A percentile compares a stretch with the other conserved stretches of the same genome.
Evolutionary conservation across 2,797 vertebrate genomes (phyloP).

Genomic region (Acrocephalus scirpaceus): DNA sequence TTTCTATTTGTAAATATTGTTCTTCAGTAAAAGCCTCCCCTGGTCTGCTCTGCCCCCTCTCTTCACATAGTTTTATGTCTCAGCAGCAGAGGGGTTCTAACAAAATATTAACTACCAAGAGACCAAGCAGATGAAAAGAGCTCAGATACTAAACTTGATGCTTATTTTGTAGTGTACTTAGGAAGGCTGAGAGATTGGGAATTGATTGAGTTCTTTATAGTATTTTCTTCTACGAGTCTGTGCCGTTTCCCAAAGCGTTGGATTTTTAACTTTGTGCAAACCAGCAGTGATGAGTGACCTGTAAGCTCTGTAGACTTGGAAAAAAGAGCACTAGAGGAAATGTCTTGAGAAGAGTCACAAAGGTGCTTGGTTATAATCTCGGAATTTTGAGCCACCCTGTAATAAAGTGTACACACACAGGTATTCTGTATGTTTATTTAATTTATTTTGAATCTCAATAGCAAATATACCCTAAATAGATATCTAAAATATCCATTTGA

Average conservation of each 20-base stretch:
- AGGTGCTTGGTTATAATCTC: background rate
- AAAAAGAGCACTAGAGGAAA: background rate
- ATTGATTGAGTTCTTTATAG: background rate
- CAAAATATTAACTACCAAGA: background rate
- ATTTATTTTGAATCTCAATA: conserved; percentile 60
- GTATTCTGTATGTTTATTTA: conserved; percentile 53
- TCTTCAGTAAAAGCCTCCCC: background rate
- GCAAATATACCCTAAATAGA: conserved; percentile 70
- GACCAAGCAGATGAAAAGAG: background rate
- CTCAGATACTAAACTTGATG: background rate
- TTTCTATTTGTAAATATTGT: background rate
- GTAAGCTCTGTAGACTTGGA: background rate
- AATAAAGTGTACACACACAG: background rate
- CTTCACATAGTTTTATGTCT: background rate
- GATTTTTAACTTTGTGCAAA: background rate
- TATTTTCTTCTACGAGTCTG: background rate
- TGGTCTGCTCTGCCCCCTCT: background rate
- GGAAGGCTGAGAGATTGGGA: background rate
- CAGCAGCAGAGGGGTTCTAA: background rate
- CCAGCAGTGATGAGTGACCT: background rate
- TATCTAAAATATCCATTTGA: conserved; percentile 44
- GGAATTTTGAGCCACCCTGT: background rate
- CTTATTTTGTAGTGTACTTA: background rate
- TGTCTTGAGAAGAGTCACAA: background rate
- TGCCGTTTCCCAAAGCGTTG: background rate